Base-by-base conservation (phyloP, 1,140 invertebrate species). In the Pteromalus puparum region DNA sequence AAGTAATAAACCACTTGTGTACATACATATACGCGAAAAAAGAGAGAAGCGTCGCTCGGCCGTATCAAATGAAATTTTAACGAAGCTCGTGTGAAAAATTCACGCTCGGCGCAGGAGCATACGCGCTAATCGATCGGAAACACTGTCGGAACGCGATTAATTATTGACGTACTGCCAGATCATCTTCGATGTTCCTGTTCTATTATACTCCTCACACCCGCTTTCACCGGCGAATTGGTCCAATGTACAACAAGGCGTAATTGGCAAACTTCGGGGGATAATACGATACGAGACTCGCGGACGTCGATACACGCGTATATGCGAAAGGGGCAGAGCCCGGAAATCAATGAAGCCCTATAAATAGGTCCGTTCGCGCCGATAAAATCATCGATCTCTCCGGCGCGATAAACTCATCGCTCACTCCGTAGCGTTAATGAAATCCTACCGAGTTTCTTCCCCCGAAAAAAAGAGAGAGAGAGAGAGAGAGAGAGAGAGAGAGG, bases 261-360 rank as follows among this genome's bases (percentile, higher is more conserved):
- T 53, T 18, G 13, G 7, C 18, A 2, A 61, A 61, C 74, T 74
- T 82, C 34, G 53, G 38, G 53, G 74, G 53, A 61, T n/a, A n/a
- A 61, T 7, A 61, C 18, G 21, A 26, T 61, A 15, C 15, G 15
- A 48, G 46, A 48, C 46, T 48, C 46, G 46, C 46, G 46, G 10
- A 48, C 46, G 15, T 48, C 46, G 46, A 61, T n/a, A 61, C 53
- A 21, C 21, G 21, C 53, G 18, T 7, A n/a, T n/a, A n/a, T n/a
- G 10, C 38, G 38, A 42, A 42, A 34, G 3, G 30, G 30, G 4
- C 30, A 34, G 38, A 42, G 38, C 30, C 61, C 48, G 53, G 74
- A 79, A 79, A 68, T 68, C 61, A 68, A 68, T 79, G 34, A 79
- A 42, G n/a, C 34, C 9, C 30, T 42, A 68, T 68, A 68, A 68